Percentiles rank a stretch among this genome's conserved stretches.
Evolutionary conservation across 2,888 invertebrate species (phyloP).

Genomic region (Lasioglossum malachurum): DNA sequence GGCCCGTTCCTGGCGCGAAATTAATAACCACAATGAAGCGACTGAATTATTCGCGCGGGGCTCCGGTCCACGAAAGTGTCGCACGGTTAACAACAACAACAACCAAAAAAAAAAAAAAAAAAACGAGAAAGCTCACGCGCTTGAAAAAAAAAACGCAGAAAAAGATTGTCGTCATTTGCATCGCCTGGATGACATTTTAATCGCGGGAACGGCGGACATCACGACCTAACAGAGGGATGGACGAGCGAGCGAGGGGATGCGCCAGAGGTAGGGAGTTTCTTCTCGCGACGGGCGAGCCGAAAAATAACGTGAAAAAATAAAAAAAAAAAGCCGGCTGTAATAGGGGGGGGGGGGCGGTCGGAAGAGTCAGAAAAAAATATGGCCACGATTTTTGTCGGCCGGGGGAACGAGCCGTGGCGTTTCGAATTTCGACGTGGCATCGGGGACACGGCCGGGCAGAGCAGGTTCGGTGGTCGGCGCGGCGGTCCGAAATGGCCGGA

Average conservation of each 20-base stretch:
- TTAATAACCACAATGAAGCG: slow-evolving; percentile 72
- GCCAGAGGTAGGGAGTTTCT: slow-evolving; percentile 43
- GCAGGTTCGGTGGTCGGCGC: slow-evolving; percentile 69
- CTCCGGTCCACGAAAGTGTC: slow-evolving; percentile 35
- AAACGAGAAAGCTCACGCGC: not conserved
- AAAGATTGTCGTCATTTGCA: slow-evolving; percentile 67
- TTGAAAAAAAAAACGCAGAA: not conserved
- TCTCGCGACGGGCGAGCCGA: slow-evolving; percentile 8
- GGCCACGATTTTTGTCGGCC: slow-evolving; percentile 67
- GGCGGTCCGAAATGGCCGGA: slow-evolving; percentile 77
- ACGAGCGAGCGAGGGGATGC: slow-evolving; percentile 22
- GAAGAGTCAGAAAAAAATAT: slow-evolving; percentile 66
- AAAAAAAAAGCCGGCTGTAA: not conserved
- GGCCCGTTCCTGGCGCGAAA: slow-evolving; percentile 42
- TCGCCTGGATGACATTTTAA: slow-evolving; percentile 71
- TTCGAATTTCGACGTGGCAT: slow-evolving; percentile 68
- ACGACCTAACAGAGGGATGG: slow-evolving; percentile 18
- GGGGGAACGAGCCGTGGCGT: slow-evolving; percentile 59
- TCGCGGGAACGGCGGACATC: slow-evolving; percentile 47
- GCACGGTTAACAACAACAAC: slow-evolving; percentile 15
- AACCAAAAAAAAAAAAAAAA: too few species aligned
- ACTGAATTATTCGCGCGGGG: slow-evolving; percentile 64
- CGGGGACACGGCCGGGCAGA: slow-evolving; percentile 63
- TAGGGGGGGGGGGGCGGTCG: not conserved
- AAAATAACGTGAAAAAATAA: slow-evolving; percentile 16